These are phyloP conservation scores for Diglossa cyanea DNA, from an alignment of 2,797 vertebrate genomes.

Conservation along the genomic window DNA sequence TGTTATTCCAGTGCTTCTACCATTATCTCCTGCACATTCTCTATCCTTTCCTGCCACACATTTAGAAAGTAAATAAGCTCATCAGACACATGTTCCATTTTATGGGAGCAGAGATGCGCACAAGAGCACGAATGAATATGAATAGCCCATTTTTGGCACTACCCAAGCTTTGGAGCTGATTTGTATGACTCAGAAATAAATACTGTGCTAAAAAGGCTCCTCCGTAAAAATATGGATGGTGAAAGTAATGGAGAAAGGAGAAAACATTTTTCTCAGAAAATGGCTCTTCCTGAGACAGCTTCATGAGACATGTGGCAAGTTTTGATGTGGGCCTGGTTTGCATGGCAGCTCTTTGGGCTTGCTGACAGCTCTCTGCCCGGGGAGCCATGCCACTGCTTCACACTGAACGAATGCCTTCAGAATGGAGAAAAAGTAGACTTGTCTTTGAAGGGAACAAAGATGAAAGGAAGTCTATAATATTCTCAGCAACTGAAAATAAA, in stretches of 20 bases:
- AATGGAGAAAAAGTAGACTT: not conserved
- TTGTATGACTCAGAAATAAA: slow-evolving; percentile 65
- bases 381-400: not conserved
- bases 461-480: not conserved
- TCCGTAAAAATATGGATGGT: not conserved
- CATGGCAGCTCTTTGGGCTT: not conserved
- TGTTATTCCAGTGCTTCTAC: slow-evolving; percentile 13
- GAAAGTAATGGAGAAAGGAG: not conserved
- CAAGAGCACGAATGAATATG: slow-evolving; percentile 59
- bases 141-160: slow-evolving; percentile 55
- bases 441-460: not conserved
- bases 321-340: not conserved
- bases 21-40: not conserved
- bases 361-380: not conserved
- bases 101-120: slow-evolving; percentile 35
- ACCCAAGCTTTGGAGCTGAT: slow-evolving; percentile 48
- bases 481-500: not conserved
- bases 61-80: slow-evolving; percentile 62
- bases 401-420: not conserved
- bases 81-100: slow-evolving; percentile 51
- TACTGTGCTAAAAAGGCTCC: slow-evolving; percentile 18
- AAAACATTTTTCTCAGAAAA: not conserved
- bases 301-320: not conserved
- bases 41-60: slow-evolving; percentile 38
- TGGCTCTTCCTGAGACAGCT: not conserved